Evolutionary conservation across 2,113 vertebrate genomes (phyloP).

Genomic region (Sakesphorus luctuosus): DNA sequence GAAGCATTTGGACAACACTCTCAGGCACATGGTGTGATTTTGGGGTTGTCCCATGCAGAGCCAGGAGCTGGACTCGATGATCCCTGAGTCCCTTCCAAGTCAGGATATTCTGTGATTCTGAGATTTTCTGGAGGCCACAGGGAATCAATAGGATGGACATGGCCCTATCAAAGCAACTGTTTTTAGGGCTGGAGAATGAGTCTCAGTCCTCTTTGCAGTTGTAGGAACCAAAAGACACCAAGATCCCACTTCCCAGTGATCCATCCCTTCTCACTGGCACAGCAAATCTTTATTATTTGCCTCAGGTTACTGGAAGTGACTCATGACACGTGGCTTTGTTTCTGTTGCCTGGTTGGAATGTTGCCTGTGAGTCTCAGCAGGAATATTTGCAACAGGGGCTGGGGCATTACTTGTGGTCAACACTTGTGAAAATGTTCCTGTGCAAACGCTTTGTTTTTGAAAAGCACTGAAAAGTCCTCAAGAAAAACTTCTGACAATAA

Average conservation of each 20-base stretch:
- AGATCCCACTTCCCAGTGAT: background rate
- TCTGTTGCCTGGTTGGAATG: background rate
- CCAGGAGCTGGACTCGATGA: background rate
- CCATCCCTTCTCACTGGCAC: background rate
- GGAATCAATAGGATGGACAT: background rate
- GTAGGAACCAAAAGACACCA: background rate
- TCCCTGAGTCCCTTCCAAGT: background rate
- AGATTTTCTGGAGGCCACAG: background rate
- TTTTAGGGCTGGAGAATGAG: background rate
- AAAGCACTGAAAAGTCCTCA: background rate
- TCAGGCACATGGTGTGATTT: background rate
- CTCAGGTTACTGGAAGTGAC: background rate
- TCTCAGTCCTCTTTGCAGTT: background rate
- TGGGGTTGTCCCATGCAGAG: background rate
- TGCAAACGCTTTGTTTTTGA: background rate
- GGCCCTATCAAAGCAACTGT: background rate
- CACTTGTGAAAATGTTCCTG: background rate
- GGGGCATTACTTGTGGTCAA: background rate
- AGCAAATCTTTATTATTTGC: background rate
- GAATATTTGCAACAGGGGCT: background rate
- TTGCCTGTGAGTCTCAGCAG: background rate
- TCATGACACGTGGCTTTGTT: background rate
- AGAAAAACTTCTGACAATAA: background rate
- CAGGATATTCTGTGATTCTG: background rate
- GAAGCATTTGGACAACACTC: background rate